Base-by-base conservation (phyloP, 2,888 invertebrate genomes). In the Andricus quercusramuli region DNA sequence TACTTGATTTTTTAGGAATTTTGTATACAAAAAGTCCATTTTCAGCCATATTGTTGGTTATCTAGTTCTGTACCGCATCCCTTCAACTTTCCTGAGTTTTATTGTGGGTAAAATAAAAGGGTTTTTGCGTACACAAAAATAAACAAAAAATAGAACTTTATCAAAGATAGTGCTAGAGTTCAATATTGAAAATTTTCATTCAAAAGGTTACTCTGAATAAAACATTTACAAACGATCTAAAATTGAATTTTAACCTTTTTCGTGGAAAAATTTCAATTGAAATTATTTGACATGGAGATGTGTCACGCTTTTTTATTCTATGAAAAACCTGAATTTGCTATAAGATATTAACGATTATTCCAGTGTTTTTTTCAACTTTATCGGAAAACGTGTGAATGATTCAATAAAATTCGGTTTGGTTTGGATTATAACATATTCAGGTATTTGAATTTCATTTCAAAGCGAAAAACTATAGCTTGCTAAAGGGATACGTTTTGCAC, bases 221-320 rank as follows among this genome's bases (percentile, higher is more conserved):
- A 70, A 70, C 70, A 70, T 70, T 51, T 51, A 70, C 47, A 20
- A 47, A 51, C 70, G 47, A 29, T 20, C 20, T 20, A 29, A 47
- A 47, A 70, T 51, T 70, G 51, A n/a, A 70, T 70, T 70, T 70
- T 13, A 13, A 51, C n/a, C 70, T 20, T n/a, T 70, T 32, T 51
- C 29, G n/a, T 20, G 47, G 51, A 51, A 29, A 51, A 51, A 51
- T 20, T 70, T n/a, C 29, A 44, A 51, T 70, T 47, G 47, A 41
- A 70, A 70, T 51, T 47, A 47, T 70, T 70, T 70, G 47, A 17
- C 29, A 70, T 70, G 70, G 32, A 70, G 51, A 70, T 70, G 47
- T 20, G 20, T 70, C 15, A 25, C 44, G n/a, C n/a, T n/a, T n/a
- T n/a, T n/a, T n/a, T n/a, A n/a, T n/a, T n/a, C n/a, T n/a, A n/a